Evolutionary conservation across 2,113 vertebrate species (phyloP).

Genomic region (Monopterus albus): DNA sequence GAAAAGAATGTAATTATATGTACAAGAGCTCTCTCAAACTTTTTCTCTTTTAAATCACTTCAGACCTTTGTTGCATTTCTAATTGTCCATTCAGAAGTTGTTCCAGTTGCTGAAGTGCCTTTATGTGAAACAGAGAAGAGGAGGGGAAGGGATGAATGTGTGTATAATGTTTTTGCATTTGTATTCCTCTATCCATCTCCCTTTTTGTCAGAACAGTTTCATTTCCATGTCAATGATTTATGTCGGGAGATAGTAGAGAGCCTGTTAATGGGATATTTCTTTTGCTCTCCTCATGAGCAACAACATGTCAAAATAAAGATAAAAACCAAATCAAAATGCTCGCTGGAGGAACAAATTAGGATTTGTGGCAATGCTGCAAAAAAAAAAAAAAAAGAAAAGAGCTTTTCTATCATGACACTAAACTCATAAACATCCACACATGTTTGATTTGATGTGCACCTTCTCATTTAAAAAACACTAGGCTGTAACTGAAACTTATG

Average conservation of each 20-base stretch:
- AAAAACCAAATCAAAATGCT: conserved; percentile 62
- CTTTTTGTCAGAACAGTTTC: conserved; percentile 74
- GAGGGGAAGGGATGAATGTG: conserved; percentile 43
- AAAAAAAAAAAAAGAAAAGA: conserved; percentile 21
- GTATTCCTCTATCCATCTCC: conserved; percentile 77
- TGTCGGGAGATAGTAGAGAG: conserved; percentile 73
- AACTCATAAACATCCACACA: conserved; percentile 52
- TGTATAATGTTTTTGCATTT: conserved; percentile 71
- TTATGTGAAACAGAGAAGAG: conserved; percentile 30
- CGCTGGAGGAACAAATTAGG: conserved; percentile 70
- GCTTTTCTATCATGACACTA: conserved; percentile 52
- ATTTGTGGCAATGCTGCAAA: conserved; percentile 59
- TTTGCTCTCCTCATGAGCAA: conserved; percentile 74
- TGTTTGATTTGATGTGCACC: conserved; percentile 52
- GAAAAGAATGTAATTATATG: conserved; percentile 45
- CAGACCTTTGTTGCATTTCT: conserved; percentile 54
- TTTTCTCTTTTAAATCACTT: conserved; percentile 47
- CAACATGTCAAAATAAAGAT: conserved; percentile 79
- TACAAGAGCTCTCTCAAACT: conserved; percentile 37
- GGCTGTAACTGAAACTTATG: conserved; percentile 55
- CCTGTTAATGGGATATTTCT: conserved; percentile 80
- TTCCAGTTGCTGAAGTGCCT: conserved; percentile 49
- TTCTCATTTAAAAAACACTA: conserved; percentile 51
- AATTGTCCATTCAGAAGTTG: conserved; percentile 67
- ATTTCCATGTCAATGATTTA: conserved; percentile 79